Evolutionary conservation across 2,888 invertebrate species (phyloP).

Genomic region (Cryptosula pallasiana): DNA sequence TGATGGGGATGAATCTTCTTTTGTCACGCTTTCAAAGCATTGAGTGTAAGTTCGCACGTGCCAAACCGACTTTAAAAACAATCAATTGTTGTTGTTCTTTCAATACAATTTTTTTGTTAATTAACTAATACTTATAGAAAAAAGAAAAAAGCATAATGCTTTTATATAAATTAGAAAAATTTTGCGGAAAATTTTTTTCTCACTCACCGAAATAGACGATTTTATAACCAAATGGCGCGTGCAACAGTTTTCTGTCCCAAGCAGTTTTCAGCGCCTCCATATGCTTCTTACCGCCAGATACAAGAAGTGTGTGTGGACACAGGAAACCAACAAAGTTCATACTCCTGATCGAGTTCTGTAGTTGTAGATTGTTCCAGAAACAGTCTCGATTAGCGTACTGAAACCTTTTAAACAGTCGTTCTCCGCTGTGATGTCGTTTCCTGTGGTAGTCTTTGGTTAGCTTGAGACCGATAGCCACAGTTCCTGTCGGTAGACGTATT

Average conservation of each 20-base stretch:
- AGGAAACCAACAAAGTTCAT: slow-evolving; percentile 14
- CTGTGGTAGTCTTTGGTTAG: not conserved
- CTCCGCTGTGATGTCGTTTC: not conserved
- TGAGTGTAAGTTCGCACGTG: no score
- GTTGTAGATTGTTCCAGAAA: not conserved
- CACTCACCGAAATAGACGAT: slow-evolving; percentile 1
- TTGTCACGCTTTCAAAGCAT: no score
- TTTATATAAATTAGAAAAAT: no score
- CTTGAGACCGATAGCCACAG: not conserved
- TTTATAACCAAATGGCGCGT: not conserved
- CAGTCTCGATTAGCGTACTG: not conserved
- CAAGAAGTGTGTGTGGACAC: not conserved
- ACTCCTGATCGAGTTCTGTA: not conserved
- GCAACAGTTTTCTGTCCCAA: not conserved
- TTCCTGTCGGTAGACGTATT: not conserved
- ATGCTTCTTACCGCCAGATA: not conserved
- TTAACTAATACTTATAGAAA: no score
- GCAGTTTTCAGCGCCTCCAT: not conserved
- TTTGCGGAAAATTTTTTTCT: no score
- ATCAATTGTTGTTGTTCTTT: no score
- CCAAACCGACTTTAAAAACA: no score
- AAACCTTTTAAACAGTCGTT: not conserved
- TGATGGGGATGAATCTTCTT: no score
- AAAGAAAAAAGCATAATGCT: no score
- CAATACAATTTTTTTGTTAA: no score